These are phyloP conservation scores for Allophyes oxyacanthae DNA, from an alignment of 2,888 invertebrate genomes.

Conservation along the genomic window DNA sequence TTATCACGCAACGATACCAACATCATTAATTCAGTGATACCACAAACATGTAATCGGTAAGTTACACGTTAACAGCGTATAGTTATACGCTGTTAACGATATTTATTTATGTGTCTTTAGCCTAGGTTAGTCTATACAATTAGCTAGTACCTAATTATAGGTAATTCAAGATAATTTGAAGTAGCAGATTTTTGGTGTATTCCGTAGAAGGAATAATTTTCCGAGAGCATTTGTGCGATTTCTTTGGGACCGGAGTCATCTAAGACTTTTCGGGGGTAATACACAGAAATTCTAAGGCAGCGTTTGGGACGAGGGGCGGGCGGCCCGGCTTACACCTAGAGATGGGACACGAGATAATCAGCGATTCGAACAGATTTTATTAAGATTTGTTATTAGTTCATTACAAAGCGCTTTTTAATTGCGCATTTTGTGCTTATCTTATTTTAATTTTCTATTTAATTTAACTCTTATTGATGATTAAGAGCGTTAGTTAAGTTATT, in stretches of 20 bases:
- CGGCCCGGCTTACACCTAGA: slow-evolving; percentile 47
- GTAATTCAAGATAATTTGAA: neutral
- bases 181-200: neutral
- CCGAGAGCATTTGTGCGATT: slow-evolving; percentile 15
- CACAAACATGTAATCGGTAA: neutral
- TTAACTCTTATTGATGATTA: too few species aligned
- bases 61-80: neutral
- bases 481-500: too few species aligned
- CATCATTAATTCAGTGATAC: slow-evolving; percentile 14
- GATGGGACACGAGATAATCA: slow-evolving; percentile 50
- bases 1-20: neutral
- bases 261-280: slow-evolving; percentile 40
- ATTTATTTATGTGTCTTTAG: too few species aligned
- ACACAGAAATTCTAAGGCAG: slow-evolving; percentile 45
- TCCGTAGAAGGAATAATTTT: slow-evolving; percentile 1
- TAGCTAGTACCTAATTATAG: too few species aligned
- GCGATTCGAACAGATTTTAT: slow-evolving; percentile 13
- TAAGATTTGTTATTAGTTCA: too few species aligned
- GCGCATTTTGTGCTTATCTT: too few species aligned
- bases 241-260: slow-evolving; percentile 30
- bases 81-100: too few species aligned
- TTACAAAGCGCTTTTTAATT: too few species aligned
- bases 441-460: too few species aligned
- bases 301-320: slow-evolving; percentile 58
- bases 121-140: too few species aligned